Base-by-base conservation (phyloP, 2,797 vertebrate genomes). In the Hephaestus fuliginosus region DNA sequence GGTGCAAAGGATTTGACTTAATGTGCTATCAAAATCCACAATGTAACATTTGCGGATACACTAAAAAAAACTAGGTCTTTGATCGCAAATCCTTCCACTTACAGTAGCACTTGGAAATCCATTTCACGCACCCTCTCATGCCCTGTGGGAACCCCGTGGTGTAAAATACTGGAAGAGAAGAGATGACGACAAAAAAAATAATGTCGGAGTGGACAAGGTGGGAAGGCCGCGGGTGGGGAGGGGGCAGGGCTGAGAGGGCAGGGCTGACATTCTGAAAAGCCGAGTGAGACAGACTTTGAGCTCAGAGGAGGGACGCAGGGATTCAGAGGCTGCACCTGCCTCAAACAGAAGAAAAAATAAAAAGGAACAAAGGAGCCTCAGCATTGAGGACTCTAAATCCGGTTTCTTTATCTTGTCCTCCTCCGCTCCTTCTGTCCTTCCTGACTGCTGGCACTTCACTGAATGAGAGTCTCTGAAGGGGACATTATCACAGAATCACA, bases 401-500 rank as follows among this genome's bases (percentile, higher is more conserved):
- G 51, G 14, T 74, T 88, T 80, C 78, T 89, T 88, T 81, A 84
- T 90, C 87, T 87, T 66, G 74, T 85, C 82, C 81, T 80, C 64
- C 81, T 83, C 76, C 14, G 25, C 74, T 81, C 51, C 70, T 44
- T 52, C 65, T 68, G 56, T 85, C 63, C 84, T 83, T 79, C 55
- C 51, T 60, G 76, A 65, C 75, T 80, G 20, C 73, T 25, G 81
- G 63, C 61, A 76, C 68, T 78, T 76, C 39, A 46, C 68, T 79
- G 65, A 80, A 67, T 58, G 66, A 22, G 64, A 87, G 53, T 36
- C 79, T 84, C 70, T 70, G 39, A 81, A 80, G 28, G 70, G 52
- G 68, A 79, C 70, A 74, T 76, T 63, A 81, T 88, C 76, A 81
- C 13, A 83, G 68, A 73, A 82, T 71, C 81, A 62, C 65, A 83